A percentile compares a stretch with the other conserved stretches of the same genome.
Evolutionary conservation across 2,113 vertebrate species (phyloP).

Genomic region (Circaetus gallicus): DNA sequence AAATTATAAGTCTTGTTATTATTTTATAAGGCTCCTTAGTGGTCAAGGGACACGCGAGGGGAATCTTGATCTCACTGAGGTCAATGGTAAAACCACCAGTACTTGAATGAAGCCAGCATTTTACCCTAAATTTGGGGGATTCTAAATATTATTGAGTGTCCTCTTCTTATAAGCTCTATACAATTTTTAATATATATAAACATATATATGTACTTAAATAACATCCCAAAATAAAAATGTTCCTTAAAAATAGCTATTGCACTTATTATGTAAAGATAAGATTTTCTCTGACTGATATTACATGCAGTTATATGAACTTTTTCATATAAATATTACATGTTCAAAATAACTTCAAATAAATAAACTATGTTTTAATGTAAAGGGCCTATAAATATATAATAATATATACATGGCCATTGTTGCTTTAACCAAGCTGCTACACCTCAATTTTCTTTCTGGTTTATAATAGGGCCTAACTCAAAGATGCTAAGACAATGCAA

Average conservation of each 20-base stretch:
- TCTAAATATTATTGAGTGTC: not conserved
- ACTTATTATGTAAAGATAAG: not conserved
- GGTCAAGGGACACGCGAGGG: not conserved
- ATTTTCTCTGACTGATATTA: not conserved
- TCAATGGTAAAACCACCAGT: not conserved
- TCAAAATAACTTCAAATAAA: not conserved
- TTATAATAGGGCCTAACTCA: not conserved
- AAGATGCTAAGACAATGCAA: not conserved
- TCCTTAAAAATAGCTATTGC: conserved; percentile 1
- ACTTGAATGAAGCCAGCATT: not conserved
- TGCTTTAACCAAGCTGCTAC: not conserved
- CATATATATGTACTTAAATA: not conserved
- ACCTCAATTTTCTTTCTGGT: not conserved
- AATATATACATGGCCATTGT: not conserved
- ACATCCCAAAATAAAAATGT: not conserved
- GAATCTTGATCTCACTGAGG: not conserved
- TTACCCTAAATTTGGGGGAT: not conserved
- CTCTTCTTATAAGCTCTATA: not conserved
- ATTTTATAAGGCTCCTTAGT: not conserved
- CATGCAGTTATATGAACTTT: not conserved
- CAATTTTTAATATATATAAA: not conserved
- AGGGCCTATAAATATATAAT: not conserved
- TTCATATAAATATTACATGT: not conserved
- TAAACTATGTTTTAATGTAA: not conserved
- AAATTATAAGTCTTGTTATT: not conserved